Evolutionary conservation across 2,797 vertebrate genomes (phyloP), one percentile per base, ranked within the genome.

Genomic region (Erpetoichthys calabaricus): DNA sequence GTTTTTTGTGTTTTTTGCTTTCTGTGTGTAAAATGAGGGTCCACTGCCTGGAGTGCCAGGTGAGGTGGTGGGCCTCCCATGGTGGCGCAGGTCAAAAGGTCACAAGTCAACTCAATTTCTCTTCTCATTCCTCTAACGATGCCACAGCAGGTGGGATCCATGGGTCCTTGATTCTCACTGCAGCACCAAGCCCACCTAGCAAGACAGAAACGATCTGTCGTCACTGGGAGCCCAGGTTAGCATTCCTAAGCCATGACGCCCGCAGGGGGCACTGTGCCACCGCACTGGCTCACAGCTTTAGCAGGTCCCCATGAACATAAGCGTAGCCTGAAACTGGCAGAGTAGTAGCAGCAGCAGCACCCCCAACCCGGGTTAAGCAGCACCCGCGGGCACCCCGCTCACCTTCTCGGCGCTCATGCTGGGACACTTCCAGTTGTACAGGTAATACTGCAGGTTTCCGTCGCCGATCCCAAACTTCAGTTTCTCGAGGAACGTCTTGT

Each of bases 351-450:
- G 25, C n/a, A n/a, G n/a, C n/a, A n/a, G n/a, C n/a, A n/a, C n/a
- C n/a, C n/a, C n/a, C n/a, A n/a, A n/a, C n/a, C n/a, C n/a, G 46
- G 9, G 9, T 50, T 25, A 25, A 1, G 25, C 25, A 25, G 47
- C 3, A 51, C 51, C 9, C 47, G n/a, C 1, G 1, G 51, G 42
- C 56, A 55, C 51, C 56, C 47, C 5, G 7, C 5, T 1, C 73
- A 97, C 94, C 91, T 98, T 98, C 79, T 98, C 95, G 1, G 96
- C 76, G 5, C 91, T 90, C 95, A 98, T 98, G 79, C 89, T 92
- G 73, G 95, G 96, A 80, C 96, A 99, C 76, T 97, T 98, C 96
- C 96, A 99, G 83, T 99, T 99, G 88, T 98, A 99, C 73, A 99
- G 88, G 67, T 98, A 99, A 98, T 99, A 99, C 92, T 98, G 96